Conservation (phyloP, 2,797 vertebrate species). For the Gymnothorax reevesii region DNA sequence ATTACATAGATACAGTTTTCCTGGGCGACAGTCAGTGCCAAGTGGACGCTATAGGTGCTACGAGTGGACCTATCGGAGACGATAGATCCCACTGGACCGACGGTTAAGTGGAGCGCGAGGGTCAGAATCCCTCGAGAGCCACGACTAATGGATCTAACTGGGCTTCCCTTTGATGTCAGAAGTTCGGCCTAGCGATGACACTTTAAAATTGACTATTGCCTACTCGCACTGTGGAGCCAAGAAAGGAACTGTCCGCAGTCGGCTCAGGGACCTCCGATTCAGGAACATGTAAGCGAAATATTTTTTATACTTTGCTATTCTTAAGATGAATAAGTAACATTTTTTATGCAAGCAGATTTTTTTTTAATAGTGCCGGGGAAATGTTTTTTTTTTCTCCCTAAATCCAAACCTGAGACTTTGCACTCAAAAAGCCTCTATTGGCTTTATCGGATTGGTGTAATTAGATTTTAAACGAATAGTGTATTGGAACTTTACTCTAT, state of each 20-base stretch:
- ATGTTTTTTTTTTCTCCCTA: neutral
- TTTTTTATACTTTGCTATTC: neutral
- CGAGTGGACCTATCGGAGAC: constrained; percentile 54
- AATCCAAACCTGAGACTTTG: neutral
- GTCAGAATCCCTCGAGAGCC: constrained; percentile 50
- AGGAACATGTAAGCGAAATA: constrained; percentile 72
- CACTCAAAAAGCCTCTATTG: neutral
- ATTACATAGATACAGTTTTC: neutral
- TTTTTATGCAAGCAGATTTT: neutral
- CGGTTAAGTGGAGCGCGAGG: constrained; percentile 71
- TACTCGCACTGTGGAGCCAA: constrained; percentile 56
- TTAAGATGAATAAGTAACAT: neutral
- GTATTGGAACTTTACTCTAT: neutral
- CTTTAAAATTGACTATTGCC: constrained; percentile 64
- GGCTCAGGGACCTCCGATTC: constrained; percentile 43
- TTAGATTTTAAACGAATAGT: neutral
- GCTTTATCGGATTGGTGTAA: neutral
- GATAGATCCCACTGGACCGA: constrained; percentile 62
- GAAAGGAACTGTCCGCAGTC: constrained; percentile 52
- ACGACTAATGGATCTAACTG: constrained; percentile 55
- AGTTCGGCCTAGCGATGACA: constrained; percentile 57
- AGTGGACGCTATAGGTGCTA: constrained; percentile 28
- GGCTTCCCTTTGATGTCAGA: constrained; percentile 63
- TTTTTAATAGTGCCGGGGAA: neutral
- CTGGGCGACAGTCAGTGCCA: neutral